phyloP scores from a whole-genome alignment of 2,888 invertebrate species.

The Eremobia ochroleuca region DNA sequence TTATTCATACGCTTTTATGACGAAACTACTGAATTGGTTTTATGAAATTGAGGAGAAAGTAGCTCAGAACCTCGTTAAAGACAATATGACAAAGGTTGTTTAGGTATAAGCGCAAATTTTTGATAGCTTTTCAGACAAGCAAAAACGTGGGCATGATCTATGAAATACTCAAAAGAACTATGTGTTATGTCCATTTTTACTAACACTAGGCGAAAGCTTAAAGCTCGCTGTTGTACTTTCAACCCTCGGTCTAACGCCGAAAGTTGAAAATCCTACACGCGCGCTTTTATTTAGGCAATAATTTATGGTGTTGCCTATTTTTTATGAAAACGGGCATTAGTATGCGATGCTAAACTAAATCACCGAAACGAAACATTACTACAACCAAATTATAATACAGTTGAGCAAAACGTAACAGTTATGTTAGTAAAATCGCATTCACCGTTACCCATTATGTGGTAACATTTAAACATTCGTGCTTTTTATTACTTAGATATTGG shows the following conservation, averaged over 20 bases:
- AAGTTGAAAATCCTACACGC: neutral
- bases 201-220: neutral
- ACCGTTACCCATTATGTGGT: conserved; percentile 57
- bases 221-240: too few species aligned
- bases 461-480: conserved; percentile 44
- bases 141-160: neutral
- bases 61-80: neutral
- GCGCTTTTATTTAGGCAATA: neutral
- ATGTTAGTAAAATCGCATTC: conserved; percentile 50
- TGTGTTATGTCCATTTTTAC: neutral
- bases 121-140: neutral
- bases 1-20: neutral
- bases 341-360: conserved; percentile 32
- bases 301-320: neutral
- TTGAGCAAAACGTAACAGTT: conserved; percentile 56
- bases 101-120: neutral
- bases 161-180: too few species aligned
- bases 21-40: neutral
- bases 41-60: neutral
- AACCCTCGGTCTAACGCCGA: neutral
- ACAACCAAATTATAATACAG: conserved; percentile 52
- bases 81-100: too few species aligned
- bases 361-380: conserved; percentile 54
- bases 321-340: neutral
- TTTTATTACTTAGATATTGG: conserved; percentile 49